Evolutionary conservation across 2,113 vertebrate species (phyloP).

Genomic region (Bolborhynchus lineola): DNA sequence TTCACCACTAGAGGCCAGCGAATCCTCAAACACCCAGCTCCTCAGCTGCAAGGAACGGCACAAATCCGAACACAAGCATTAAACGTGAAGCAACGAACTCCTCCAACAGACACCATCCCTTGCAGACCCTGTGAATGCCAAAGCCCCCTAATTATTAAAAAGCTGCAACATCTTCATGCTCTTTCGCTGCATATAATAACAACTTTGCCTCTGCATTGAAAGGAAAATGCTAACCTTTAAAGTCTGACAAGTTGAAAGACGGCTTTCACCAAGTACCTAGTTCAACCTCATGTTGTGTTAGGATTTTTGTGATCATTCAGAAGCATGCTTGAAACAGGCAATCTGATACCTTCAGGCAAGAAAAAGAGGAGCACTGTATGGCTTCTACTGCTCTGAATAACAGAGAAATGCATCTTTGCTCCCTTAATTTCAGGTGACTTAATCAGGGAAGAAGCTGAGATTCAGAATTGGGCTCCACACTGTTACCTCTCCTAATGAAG

Average conservation of each 20-base stretch:
- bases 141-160: neutral
- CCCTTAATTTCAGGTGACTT: neutral
- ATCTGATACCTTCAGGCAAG: neutral
- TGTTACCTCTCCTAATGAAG: neutral
- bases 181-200: neutral
- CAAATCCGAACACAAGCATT: neutral
- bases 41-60: neutral
- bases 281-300: fast-evolving
- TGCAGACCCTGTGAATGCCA: neutral
- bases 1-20: slow-evolving; percentile 73
- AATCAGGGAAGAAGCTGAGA: neutral
- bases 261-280: neutral
- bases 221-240: neutral
- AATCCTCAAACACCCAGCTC: slow-evolving; percentile 44
- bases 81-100: fast-evolving
- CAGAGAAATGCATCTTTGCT: neutral
- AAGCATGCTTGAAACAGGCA: neutral
- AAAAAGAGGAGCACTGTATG: neutral
- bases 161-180: neutral
- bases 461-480: neutral
- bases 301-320: neutral
- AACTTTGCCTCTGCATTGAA: fast-evolving
- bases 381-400: neutral
- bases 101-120: neutral
- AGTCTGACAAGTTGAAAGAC: neutral